Evolutionary conservation across 2,888 invertebrate species (phyloP).

Genomic region (Halictus quadricinctus): DNA sequence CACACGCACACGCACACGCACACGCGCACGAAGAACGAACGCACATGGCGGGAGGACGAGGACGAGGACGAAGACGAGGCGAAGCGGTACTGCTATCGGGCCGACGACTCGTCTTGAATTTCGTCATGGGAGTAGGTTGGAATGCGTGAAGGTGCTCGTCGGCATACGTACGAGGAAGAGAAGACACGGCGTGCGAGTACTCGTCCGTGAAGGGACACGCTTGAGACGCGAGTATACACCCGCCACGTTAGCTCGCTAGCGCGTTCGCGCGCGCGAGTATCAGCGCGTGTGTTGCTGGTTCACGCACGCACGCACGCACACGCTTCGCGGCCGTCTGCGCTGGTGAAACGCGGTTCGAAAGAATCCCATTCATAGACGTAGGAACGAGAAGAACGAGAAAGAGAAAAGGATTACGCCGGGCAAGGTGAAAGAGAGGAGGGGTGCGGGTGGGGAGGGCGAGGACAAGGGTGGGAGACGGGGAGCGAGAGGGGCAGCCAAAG

Average conservation of each 20-base stretch:
- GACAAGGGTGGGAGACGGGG: constrained; percentile 9
- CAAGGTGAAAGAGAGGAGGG: constrained; percentile 50
- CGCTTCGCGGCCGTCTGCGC: constrained; percentile 12
- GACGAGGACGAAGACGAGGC: not conserved
- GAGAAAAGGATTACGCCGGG: constrained; percentile 53
- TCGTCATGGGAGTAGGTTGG: constrained; percentile 78
- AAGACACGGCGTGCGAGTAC: constrained; percentile 31
- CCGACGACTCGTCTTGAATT: constrained; percentile 71
- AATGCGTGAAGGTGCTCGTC: constrained; percentile 74
- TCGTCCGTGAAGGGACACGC: constrained; percentile 43
- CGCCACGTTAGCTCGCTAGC: not conserved
- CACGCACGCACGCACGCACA: constrained; percentile 11
- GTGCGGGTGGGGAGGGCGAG: constrained; percentile 5
- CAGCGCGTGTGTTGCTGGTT: not conserved
- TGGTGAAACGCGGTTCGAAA: constrained; percentile 70
- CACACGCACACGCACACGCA: not conserved
- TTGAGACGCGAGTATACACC: not conserved
- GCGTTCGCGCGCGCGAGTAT: not conserved
- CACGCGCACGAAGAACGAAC: not conserved
- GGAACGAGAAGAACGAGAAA: constrained; percentile 66
- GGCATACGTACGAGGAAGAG: constrained; percentile 53
- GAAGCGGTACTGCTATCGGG: constrained; percentile 57
- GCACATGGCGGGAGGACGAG: not conserved
- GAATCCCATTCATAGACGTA: constrained; percentile 78
- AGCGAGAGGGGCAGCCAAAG: constrained; percentile 33